phyloP scores from a whole-genome alignment of 2,113 vertebrate genomes.

The Naja naja region DNA sequence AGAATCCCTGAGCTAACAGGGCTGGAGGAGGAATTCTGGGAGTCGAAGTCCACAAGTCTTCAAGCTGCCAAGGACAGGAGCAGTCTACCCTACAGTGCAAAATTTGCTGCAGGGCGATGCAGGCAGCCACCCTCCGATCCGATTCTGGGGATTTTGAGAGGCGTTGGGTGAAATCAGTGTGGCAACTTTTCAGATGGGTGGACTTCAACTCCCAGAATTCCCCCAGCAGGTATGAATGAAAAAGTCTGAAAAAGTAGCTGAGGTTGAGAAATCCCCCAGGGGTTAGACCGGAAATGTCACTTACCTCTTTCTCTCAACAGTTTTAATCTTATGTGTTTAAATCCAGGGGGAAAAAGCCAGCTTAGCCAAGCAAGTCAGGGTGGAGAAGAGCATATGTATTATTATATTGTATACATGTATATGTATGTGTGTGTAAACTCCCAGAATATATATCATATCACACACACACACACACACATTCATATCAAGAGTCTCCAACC shows the following conservation, averaged over 20 bases:
- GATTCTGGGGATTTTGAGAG: neutral
- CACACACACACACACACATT: too few relatives aligned
- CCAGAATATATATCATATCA: too few relatives aligned
- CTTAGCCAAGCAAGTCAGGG: neutral
- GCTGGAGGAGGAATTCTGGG: too few relatives aligned
- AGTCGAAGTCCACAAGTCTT: too few relatives aligned
- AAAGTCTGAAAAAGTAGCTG: neutral
- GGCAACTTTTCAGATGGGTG: neutral
- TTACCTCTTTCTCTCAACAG: accelerated
- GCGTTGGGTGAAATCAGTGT: neutral
- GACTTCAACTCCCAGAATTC: neutral
- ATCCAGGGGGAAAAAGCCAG: neutral
- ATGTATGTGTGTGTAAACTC: too few relatives aligned
- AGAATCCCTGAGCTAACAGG: too few relatives aligned
- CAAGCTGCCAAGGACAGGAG: neutral
- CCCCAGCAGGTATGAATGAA: neutral
- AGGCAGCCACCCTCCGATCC: neutral
- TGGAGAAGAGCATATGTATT: too few relatives aligned
- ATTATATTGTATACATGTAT: too few relatives aligned
- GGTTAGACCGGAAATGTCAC: neutral
- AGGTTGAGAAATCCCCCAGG: neutral
- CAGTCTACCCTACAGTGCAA: neutral
- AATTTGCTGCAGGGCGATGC: neutral
- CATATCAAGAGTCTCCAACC: too few relatives aligned
- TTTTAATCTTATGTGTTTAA: neutral